Conservation (phyloP, 2,113 vertebrate genomes). For the Petrocephalus zakoni region DNA sequence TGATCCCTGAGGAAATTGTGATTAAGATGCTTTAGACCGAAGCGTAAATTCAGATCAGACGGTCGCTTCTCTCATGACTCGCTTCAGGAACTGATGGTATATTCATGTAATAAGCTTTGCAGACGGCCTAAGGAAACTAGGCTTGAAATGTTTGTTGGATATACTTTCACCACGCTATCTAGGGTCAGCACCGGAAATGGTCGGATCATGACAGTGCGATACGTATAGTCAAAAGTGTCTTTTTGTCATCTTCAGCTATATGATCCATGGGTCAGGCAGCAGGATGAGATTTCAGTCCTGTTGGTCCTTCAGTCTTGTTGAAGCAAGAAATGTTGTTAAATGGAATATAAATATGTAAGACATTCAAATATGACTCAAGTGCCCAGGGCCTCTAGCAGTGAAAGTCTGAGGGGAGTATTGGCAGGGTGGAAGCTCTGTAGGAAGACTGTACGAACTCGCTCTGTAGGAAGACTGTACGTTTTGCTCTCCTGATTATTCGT, state of each 20-base stretch:
- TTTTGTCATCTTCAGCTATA: not conserved
- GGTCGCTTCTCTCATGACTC: not conserved
- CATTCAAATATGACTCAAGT: not conserved
- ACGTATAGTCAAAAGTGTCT: not conserved
- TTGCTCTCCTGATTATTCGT: not conserved
- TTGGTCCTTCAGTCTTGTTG: too few species aligned
- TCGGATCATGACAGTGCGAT: not conserved
- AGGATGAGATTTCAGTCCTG: not conserved
- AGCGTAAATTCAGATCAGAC: not conserved
- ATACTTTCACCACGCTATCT: not conserved
- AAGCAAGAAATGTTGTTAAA: not conserved
- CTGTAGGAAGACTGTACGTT: not conserved
- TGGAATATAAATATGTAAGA: not conserved
- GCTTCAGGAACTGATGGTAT: not conserved
- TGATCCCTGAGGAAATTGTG: too few species aligned
- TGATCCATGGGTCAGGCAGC: not conserved
- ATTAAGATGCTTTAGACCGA: not conserved
- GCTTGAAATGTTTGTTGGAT: not conserved
- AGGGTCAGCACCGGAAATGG: not conserved
- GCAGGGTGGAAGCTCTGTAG: not conserved
- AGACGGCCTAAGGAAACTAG: not conserved
- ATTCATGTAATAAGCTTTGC: not conserved
- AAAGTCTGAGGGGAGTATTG: not conserved
- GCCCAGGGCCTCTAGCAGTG: not conserved
- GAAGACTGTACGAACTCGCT: not conserved